Percentiles rank a stretch among this genome's conserved stretches.
phyloP scores from a whole-genome alignment of 2,113 vertebrate species.

The Brachypodius melanocephalos region DNA sequence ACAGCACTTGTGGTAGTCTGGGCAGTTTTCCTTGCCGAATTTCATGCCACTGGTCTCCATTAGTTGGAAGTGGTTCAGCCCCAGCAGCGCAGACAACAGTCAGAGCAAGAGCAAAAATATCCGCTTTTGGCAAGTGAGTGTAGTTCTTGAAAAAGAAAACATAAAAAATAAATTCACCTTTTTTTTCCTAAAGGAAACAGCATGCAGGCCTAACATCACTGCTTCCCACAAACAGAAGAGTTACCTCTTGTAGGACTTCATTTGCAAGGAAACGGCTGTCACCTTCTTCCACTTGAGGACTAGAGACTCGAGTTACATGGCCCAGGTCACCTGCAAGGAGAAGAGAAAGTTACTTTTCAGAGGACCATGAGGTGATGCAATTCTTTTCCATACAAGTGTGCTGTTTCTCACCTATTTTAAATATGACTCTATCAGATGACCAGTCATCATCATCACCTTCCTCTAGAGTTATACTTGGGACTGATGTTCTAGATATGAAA shows the following conservation, averaged over 20 bases:
- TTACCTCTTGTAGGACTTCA: slow-evolving; percentile 96
- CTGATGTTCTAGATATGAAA: slow-evolving; percentile 89
- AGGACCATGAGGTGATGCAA: not conserved
- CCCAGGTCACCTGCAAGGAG: slow-evolving; percentile 88
- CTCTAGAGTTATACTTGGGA: slow-evolving; percentile 76
- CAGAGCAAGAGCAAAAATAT: slow-evolving; percentile 93
- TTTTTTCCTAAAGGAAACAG: not conserved
- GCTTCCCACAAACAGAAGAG: not conserved
- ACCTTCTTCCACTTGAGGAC: slow-evolving; percentile 96
- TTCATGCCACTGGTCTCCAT: slow-evolving; percentile 95
- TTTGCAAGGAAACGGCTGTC: slow-evolving; percentile 96
- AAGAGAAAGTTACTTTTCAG: not conserved
- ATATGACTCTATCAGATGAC: slow-evolving; percentile 81
- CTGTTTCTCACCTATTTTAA: slow-evolving; percentile 89
- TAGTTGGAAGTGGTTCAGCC: slow-evolving; percentile 88
- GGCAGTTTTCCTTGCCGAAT: slow-evolving; percentile 91
- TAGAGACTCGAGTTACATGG: slow-evolving; percentile 91
- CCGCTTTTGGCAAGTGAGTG: slow-evolving; percentile 86
- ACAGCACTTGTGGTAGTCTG: slow-evolving; percentile 89
- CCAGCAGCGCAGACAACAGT: slow-evolving; percentile 91
- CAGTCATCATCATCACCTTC: slow-evolving; percentile 91
- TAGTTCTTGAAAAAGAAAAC: slow-evolving; percentile 81
- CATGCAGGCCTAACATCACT: not conserved
- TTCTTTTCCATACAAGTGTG: not conserved
- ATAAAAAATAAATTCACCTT: not conserved